phyloP scores from a whole-genome alignment of 2,888 invertebrate genomes.

The Ctenicera cuprea region DNA sequence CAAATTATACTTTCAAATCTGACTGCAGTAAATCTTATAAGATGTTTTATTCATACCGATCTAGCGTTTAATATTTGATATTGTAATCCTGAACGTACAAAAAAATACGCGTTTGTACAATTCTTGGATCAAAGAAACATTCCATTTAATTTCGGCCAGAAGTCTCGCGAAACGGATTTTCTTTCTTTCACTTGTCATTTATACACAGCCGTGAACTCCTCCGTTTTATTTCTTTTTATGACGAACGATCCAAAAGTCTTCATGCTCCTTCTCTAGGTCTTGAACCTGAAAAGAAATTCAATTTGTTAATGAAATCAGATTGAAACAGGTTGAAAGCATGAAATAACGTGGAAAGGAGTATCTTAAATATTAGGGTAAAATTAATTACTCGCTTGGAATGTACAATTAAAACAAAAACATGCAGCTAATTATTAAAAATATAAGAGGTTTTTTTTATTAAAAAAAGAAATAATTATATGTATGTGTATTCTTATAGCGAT shows the following conservation, averaged over 20 bases:
- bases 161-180: conserved; percentile 6
- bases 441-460: no score
- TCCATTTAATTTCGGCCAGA: conserved; percentile 31
- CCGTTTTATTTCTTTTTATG: conserved; percentile 22
- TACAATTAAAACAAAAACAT: no score
- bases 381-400: no score
- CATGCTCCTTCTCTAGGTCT: conserved; percentile 4
- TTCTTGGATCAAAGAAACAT: conserved; percentile 28
- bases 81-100: conserved; percentile 33
- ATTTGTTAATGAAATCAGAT: conserved; percentile 60
- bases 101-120: conserved; percentile 24
- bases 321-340: background rate
- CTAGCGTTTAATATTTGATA: conserved; percentile 49
- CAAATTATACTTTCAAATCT: conserved; percentile 60
- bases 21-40: conserved; percentile 50
- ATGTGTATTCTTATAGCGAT: no score
- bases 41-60: conserved; percentile 59
- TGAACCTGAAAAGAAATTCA: conserved; percentile 59
- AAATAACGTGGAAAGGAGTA: no score
- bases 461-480: no score
- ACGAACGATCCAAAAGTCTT: conserved; percentile 12
- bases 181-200: conserved; percentile 34
- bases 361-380: no score
- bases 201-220: conserved; percentile 16
- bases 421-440: no score